These are phyloP conservation scores for Astur gentilis DNA, from an alignment of 2,113 vertebrate species.

Conservation along the genomic window DNA sequence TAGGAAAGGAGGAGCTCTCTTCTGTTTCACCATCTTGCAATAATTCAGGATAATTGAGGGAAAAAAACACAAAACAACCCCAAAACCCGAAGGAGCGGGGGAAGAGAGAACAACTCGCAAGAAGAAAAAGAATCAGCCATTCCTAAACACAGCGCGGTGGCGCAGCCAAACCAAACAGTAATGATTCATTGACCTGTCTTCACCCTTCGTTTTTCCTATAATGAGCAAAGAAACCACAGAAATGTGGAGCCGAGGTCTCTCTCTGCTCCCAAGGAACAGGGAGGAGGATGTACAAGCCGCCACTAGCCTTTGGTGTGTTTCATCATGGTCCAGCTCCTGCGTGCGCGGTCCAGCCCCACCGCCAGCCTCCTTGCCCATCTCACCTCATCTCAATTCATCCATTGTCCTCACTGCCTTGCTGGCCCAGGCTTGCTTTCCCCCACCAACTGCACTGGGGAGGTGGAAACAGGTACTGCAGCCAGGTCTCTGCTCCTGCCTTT, in stretches of 20 bases:
- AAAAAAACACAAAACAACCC: slow-evolving; percentile 16
- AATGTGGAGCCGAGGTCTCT: not conserved
- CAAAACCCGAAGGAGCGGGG: slow-evolving; percentile 19
- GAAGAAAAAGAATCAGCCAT: slow-evolving; percentile 37
- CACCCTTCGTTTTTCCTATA: slow-evolving; percentile 62
- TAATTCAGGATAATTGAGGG: slow-evolving; percentile 54
- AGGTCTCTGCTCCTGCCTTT: not conserved
- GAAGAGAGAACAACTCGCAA: slow-evolving; percentile 25
- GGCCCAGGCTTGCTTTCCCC: not conserved
- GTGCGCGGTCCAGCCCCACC: not conserved
- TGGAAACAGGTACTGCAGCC: not conserved
- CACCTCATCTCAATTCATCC: not conserved
- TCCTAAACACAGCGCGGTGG: not conserved
- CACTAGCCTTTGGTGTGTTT: not conserved
- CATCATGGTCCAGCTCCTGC: not conserved
- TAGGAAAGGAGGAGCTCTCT: slow-evolving; percentile 21
- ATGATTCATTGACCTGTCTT: slow-evolving; percentile 70
- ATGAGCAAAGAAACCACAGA: slow-evolving; percentile 59
- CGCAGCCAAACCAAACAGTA: slow-evolving; percentile 63
- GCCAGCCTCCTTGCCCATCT: not conserved
- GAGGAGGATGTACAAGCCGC: not conserved
- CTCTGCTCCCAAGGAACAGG: not conserved
- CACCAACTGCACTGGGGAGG: accelerated
- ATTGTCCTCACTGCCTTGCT: not conserved
- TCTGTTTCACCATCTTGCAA: slow-evolving; percentile 65